These are phyloP conservation scores for Sebastes iracundus DNA, from an alignment of 2,797 vertebrate genomes.

Conservation along the genomic window DNA sequence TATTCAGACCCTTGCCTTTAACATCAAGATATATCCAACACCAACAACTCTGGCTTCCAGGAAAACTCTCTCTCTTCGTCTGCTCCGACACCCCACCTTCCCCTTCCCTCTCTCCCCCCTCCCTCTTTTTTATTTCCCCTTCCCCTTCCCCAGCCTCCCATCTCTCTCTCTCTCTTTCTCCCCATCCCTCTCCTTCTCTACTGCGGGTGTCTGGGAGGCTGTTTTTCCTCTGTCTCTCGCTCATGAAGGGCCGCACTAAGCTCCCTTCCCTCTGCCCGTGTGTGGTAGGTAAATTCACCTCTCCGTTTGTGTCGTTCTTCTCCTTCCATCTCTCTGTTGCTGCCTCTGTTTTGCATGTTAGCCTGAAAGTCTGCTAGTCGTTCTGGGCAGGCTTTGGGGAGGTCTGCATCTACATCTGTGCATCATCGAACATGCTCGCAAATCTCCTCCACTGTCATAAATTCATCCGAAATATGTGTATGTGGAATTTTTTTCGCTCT, in stretches of 20 bases:
- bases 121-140: constrained; percentile 62
- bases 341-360: constrained; percentile 77
- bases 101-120: constrained; percentile 43
- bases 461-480: constrained; percentile 42
- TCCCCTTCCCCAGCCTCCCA: constrained; percentile 64
- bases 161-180: constrained; percentile 66
- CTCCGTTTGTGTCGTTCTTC: constrained; percentile 72
- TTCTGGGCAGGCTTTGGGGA: constrained; percentile 52
- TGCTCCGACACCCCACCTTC: constrained; percentile 53
- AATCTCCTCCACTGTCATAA: constrained; percentile 39
- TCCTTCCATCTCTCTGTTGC: constrained; percentile 70
- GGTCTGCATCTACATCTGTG: constrained; percentile 66
- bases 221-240: constrained; percentile 84
- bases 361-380: constrained; percentile 66
- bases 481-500: background rate
- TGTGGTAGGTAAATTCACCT: constrained; percentile 90
- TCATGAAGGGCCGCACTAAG: constrained; percentile 92
- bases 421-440: constrained; percentile 53
- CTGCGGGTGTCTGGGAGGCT: constrained; percentile 84
- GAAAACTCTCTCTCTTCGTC: constrained; percentile 73
- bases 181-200: constrained; percentile 76
- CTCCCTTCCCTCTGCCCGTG: constrained; percentile 94
- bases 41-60: constrained; percentile 79
- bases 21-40: constrained; percentile 71
- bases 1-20: constrained; percentile 71